A percentile compares a stretch with the other conserved stretches of the same genome.
Conservation (phyloP, 2,113 vertebrate species). For the Pandion haliaetus region DNA sequence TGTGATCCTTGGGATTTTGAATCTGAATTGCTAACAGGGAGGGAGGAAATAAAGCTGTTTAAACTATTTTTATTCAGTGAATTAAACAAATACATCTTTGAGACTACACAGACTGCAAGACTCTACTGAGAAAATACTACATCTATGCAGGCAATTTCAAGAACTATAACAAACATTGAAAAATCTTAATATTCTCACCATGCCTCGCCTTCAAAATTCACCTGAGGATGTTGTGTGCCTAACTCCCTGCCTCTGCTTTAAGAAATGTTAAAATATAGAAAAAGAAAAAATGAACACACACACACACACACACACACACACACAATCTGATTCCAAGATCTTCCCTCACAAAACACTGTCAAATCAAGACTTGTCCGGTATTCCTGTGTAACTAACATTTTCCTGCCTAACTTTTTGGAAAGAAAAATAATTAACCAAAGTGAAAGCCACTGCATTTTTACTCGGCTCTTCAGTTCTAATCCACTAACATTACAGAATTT, state of each 20-base stretch:
- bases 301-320: background rate
- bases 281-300: background rate
- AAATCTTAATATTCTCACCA: background rate
- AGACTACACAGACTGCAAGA: background rate
- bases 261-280: background rate
- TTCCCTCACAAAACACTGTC: background rate
- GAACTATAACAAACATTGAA: background rate
- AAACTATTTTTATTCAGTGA: background rate
- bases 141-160: background rate
- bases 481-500: background rate
- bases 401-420: background rate
- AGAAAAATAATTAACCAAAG: background rate
- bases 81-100: background rate
- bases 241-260: background rate
- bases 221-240: background rate
- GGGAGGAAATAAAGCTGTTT: background rate
- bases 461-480: background rate
- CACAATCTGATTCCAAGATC: background rate
- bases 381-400: background rate
- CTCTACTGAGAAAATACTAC: background rate
- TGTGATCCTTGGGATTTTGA: background rate
- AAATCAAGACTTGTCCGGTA: background rate
- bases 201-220: background rate
- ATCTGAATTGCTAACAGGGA: background rate
- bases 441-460: background rate